Percentiles rank a stretch among this genome's conserved stretches.
Conservation (phyloP, 2,113 vertebrate species). For the Chaetorhynchus papuensis region DNA sequence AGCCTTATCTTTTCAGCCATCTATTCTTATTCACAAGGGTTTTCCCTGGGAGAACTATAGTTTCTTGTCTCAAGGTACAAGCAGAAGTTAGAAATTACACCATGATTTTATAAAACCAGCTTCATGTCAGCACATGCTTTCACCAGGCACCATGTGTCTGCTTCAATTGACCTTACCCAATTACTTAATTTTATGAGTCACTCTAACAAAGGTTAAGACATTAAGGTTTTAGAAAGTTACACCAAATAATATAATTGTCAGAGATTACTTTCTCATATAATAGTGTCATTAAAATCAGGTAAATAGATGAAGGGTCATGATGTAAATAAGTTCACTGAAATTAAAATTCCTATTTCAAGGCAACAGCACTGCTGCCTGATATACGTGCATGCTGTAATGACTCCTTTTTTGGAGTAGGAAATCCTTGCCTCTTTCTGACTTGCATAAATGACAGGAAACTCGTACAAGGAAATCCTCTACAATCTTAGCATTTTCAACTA, state of each 20-base stretch:
- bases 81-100: background rate
- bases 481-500: background rate
- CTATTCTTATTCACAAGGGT: background rate
- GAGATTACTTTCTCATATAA: background rate
- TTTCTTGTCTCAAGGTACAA: background rate
- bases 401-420: background rate
- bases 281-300: background rate
- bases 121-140: background rate
- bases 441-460: constrained; percentile 22
- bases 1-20: background rate
- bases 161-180: background rate
- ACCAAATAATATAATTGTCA: background rate
- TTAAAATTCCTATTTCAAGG: background rate
- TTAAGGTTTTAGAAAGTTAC: background rate
- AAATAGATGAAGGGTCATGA: background rate
- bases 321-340: background rate
- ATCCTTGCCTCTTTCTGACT: background rate
- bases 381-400: accelerated
- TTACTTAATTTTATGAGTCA: background rate
- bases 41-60: background rate
- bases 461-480: background rate
- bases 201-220: background rate
- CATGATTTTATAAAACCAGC: background rate
- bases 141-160: background rate
- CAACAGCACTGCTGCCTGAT: background rate